Evolutionary conservation across 2,797 vertebrate species (phyloP), one percentile per base, ranked within the genome.

Genomic region (Liparis tanakae): DNA sequence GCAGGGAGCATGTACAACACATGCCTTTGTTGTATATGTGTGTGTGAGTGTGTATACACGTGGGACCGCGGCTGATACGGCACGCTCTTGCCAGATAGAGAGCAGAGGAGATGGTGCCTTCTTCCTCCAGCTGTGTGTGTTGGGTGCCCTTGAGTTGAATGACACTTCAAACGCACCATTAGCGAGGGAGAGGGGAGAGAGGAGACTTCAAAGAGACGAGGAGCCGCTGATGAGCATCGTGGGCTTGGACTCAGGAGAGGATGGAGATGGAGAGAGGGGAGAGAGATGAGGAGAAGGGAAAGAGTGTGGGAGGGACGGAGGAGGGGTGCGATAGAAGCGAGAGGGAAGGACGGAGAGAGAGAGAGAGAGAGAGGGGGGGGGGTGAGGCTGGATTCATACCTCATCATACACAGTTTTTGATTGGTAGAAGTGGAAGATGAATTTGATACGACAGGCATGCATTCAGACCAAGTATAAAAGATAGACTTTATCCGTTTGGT

Each of bases 111-210:
- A 80, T 63, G 64, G 76, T 1, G 61, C 30, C 70, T 64, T 76
- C 76, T 83, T 83, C 67, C 76, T 77, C 80, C 84, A 84, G 81
- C 69, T 83, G 83, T 85, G 86, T 83, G 75, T 83, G 82, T 81
- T 88, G 80, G 92, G 85, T 90, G 90, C 81, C 90, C 92, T 94
- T 94, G 88, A 95, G 88, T 86, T 91, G 82, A 94, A 87, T 87
- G 91, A 94, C 84, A 93, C 90, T 94, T 95, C 92, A 93, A 95
- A 95, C 79, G 87, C 81, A 85, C 80, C 74, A 92, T 91, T 92
- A 94, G 82, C 69, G 86, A 92, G 87, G 89, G 75, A 87, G 44
- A 84, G 72, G 71, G 70, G 56, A 48, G 75, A 82, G 77, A 66
- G 73, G 83, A 76, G 72, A 90, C 91, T 91, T 93, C 87, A 94